Percentiles rank a stretch among this genome's conserved stretches.
Conservation (phyloP, 2,888 invertebrate species). For the Sminthurinus aureus region DNA sequence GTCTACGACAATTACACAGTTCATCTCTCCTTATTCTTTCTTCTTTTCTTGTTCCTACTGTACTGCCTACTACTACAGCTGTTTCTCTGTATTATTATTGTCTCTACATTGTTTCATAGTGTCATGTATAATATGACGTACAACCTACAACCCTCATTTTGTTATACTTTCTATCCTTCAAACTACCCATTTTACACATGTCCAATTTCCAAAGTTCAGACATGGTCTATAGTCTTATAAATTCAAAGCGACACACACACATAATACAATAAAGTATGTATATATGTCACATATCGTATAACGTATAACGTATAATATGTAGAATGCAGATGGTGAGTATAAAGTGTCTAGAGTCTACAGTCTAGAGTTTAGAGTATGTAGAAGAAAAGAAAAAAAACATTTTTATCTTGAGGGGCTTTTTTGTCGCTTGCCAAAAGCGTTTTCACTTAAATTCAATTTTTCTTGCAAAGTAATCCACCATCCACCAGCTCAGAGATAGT, state of each 20-base stretch:
- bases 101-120: background rate
- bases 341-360: no score
- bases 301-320: no score
- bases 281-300: no score
- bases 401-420: background rate
- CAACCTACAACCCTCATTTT: background rate
- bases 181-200: no score
- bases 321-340: no score
- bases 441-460: background rate
- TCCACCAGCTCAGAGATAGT: background rate
- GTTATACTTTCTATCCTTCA: no score
- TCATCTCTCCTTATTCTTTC: no score
- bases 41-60: background rate
- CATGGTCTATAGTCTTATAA: no score
- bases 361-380: no score
- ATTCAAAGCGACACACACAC: no score
- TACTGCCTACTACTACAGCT: background rate
- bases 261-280: no score
- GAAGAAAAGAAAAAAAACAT: background rate
- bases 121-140: background rate
- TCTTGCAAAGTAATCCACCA: background rate
- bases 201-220: no score
- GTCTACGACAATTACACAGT: background rate
- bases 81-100: background rate
- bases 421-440: background rate